Evolutionary conservation across 1,140 invertebrate genomes (phyloP).

Genomic region (Venturia canescens): DNA sequence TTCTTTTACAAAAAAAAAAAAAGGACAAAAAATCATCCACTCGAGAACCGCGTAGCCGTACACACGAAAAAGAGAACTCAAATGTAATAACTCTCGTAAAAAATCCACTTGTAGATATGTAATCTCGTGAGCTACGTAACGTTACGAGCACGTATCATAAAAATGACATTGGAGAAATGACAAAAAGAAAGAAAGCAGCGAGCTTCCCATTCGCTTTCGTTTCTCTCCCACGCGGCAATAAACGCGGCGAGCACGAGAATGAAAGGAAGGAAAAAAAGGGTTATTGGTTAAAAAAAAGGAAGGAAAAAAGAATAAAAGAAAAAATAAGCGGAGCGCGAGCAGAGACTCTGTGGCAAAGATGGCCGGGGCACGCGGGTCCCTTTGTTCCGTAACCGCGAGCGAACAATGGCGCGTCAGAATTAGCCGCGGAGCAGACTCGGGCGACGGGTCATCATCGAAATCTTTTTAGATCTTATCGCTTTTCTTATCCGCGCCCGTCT

Average conservation of each 20-base stretch:
- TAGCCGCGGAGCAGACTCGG: constrained; percentile 13
- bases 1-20: too few relatives aligned
- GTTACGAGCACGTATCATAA: background rate
- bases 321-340: background rate
- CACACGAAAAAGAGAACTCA: too few relatives aligned
- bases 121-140: too few relatives aligned
- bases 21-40: too few relatives aligned
- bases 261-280: constrained; percentile 19
- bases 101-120: too few relatives aligned
- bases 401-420: constrained; percentile 41
- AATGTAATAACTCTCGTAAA: too few relatives aligned
- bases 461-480: constrained; percentile 19
- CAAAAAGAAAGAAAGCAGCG: background rate
- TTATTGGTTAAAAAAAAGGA: background rate
- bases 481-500: background rate
- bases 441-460: constrained; percentile 27
- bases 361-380: constrained; percentile 29
- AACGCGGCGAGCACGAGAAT: constrained; percentile 36
- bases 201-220: constrained; percentile 33
- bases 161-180: constrained; percentile 15
- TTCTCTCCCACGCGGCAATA: constrained; percentile 33
- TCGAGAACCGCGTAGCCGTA: too few relatives aligned
- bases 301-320: constrained; percentile 12
- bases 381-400: constrained; percentile 36
- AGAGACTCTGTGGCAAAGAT: constrained; percentile 5